Evolutionary conservation across 2,797 vertebrate genomes (phyloP).

Genomic region (Myotis pilosus): DNA sequence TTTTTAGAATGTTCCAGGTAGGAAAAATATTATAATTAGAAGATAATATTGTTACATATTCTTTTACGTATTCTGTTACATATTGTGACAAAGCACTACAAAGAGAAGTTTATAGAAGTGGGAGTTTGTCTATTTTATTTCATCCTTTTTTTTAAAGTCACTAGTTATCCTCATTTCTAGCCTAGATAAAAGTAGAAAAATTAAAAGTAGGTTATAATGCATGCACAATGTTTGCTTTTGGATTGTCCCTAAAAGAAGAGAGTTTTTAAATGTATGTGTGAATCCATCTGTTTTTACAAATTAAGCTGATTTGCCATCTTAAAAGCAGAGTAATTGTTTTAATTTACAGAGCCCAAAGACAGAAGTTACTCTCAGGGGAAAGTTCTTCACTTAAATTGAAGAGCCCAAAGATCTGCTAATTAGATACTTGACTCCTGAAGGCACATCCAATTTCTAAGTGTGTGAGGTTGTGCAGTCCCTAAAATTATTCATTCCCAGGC

Average conservation of each 20-base stretch:
- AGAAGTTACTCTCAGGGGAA: conserved; percentile 17
- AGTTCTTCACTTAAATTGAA: background rate
- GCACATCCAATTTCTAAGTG: background rate
- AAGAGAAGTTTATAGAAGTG: background rate
- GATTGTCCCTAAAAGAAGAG: conserved; percentile 1
- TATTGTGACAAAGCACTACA: background rate
- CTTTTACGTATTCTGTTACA: background rate
- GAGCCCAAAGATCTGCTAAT: conserved; percentile 21
- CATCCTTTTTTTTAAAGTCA: conserved; percentile 13
- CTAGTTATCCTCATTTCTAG: conserved; percentile 7
- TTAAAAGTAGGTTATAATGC: conserved; percentile 24
- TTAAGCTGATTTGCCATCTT: conserved; percentile 54
- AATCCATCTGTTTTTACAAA: conserved; percentile 55
- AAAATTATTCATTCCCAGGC: background rate
- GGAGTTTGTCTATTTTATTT: conserved; percentile 21
- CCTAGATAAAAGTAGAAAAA: conserved; percentile 27
- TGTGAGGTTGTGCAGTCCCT: background rate
- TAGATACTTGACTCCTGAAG: background rate
- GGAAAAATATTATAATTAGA: background rate
- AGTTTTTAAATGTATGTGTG: conserved; percentile 24
- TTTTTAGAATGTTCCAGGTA: background rate
- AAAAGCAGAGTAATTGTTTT: conserved; percentile 46
- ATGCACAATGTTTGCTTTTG: conserved; percentile 34
- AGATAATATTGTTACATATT: background rate
- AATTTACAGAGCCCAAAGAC: background rate